These are phyloP conservation scores for Ennomos fuscantarius DNA, from an alignment of 2,888 invertebrate species.

Conservation along the genomic window DNA sequence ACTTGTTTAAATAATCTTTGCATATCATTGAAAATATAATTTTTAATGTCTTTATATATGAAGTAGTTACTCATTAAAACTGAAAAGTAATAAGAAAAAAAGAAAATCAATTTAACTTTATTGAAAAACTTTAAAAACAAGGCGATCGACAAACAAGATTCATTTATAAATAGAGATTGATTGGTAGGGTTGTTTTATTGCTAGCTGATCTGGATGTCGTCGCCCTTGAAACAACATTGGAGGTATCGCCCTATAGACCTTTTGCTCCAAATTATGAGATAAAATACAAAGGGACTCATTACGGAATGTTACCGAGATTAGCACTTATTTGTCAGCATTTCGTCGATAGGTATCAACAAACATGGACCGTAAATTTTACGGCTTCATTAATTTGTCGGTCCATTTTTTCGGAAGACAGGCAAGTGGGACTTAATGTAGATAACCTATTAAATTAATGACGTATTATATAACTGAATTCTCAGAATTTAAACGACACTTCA, in stretches of 20 bases:
- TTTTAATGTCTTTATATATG: not conserved
- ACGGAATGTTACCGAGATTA: constrained; percentile 31
- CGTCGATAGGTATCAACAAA: constrained; percentile 1
- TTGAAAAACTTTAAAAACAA: too few relatives aligned
- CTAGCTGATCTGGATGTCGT: constrained; percentile 23
- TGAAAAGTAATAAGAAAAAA: too few relatives aligned
- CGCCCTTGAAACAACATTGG: constrained; percentile 34
- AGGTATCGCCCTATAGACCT: constrained; percentile 33
- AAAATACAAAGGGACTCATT: constrained; percentile 31
- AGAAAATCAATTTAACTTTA: too few relatives aligned
- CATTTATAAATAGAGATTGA: constrained; percentile 35
- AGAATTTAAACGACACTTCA: too few relatives aligned
- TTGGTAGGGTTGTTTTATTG: constrained; percentile 39
- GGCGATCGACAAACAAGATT: too few relatives aligned
- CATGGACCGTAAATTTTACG: constrained; percentile 6
- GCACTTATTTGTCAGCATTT: constrained; percentile 17
- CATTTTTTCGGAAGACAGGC: not conserved
- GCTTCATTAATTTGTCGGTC: not conserved
- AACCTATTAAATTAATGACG: too few relatives aligned
- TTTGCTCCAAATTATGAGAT: constrained; percentile 40
- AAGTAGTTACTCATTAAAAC: too few relatives aligned
- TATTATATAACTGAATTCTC: too few relatives aligned
- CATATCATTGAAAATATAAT: not conserved
- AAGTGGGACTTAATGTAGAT: too few relatives aligned
- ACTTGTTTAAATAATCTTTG: too few relatives aligned